Evolutionary conservation across 2,113 vertebrate genomes (phyloP), one percentile per base, ranked within the genome.

Genomic region (Stercorarius parasiticus): DNA sequence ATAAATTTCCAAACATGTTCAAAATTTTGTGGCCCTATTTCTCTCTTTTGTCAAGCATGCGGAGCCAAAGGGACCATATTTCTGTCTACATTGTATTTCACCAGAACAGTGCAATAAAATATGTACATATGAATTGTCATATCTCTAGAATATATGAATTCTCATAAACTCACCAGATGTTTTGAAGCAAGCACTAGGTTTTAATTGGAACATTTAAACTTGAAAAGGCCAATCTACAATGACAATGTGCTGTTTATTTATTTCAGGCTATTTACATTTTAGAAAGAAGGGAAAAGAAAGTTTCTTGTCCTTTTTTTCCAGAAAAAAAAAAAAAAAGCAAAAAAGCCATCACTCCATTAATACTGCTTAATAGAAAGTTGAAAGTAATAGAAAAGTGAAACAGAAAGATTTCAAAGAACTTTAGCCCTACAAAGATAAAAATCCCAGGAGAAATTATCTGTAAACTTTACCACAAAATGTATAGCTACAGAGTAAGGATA

Each of bases 81-180:
- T 97, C 91, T 96, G 88, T 79, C 94, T 82, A 34, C 40, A 62
- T 1, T 89, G 88, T 97, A 91, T 94, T 97, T 93, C 93, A 96
- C 12, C 56, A 65, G 72, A 89, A 27, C 83, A 91, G 43, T 58
- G 69, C 42, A 71, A 95, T 97, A 97, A 95, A 97, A 85, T 85
- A 91, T 58, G 88, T 82, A 53, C 4, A 0, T 69, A 49, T 42
- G 86, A 76, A 94, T 95, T 97, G 94, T 95, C 96, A 85, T 92
- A 80, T 79, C 84, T 69, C 40, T n/a, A 70, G 56, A 86, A 95
- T 93, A 87, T 87, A 95, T 91, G 95, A 95, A 89, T 93, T 65
- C 93, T 91, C 83, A 2, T 96, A 91, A 97, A 93, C 61, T 91
- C 81, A 96, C 61, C 95, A 97, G 94, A 95, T 94, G 95, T 94